These are phyloP conservation scores for Orchestia grillus DNA, from an alignment of 1,140 invertebrate species.

Conservation along the genomic window DNA sequence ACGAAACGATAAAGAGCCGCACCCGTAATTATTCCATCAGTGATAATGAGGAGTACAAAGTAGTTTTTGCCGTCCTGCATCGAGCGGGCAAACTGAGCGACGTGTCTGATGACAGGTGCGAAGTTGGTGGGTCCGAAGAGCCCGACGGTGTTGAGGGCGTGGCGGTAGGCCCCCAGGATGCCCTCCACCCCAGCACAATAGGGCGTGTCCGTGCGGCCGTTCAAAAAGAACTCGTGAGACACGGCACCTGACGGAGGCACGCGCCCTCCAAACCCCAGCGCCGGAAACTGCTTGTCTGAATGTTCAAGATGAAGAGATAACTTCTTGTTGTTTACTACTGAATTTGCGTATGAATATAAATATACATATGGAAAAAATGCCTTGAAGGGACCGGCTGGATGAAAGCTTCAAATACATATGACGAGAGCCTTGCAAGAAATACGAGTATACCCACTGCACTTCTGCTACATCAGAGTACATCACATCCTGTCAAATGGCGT, in stretches of 20 bases:
- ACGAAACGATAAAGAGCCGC: slow-evolving; percentile 55
- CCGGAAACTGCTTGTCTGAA: slow-evolving; percentile 73
- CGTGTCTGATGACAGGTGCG: slow-evolving; percentile 73
- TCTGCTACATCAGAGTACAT: too few species aligned
- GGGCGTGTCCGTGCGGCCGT: slow-evolving; percentile 74
- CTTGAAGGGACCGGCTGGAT: too few species aligned
- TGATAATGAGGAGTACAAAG: slow-evolving; percentile 76
- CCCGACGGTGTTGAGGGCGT: slow-evolving; percentile 71
- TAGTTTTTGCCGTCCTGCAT: slow-evolving; percentile 73
- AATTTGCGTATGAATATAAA: too few species aligned
- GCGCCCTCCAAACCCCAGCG: slow-evolving; percentile 73
- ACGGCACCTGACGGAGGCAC: slow-evolving; percentile 72
- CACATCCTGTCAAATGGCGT: too few species aligned
- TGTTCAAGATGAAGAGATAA: slow-evolving; percentile 63
- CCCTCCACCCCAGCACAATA: slow-evolving; percentile 74
- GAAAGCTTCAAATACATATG: too few species aligned
- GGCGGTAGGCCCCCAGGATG: slow-evolving; percentile 73
- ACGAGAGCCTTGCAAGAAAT: too few species aligned
- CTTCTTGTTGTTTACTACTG: too few species aligned
- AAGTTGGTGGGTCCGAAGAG: slow-evolving; percentile 75
- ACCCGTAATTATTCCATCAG: slow-evolving; percentile 77
- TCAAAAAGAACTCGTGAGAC: slow-evolving; percentile 74
- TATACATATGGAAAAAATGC: too few species aligned
- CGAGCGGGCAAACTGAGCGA: slow-evolving; percentile 69
- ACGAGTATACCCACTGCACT: too few species aligned